A percentile compares a stretch with the other conserved stretches of the same genome.
phyloP scores from a whole-genome alignment of 2,797 vertebrate genomes.

The Cetoscarus ocellatus region DNA sequence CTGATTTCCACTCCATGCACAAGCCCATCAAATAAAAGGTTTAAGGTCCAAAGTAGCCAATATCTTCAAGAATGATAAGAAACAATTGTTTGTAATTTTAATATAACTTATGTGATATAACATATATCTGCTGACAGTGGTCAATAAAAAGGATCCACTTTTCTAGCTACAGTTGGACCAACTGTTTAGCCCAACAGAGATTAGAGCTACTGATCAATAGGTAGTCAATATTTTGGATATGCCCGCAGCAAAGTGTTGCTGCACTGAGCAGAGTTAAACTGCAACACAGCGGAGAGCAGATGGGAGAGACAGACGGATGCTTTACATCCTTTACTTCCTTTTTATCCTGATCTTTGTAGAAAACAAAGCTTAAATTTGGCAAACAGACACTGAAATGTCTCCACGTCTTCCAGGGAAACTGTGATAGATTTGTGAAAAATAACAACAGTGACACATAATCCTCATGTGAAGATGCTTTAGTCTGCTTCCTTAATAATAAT shows the following conservation, averaged over 20 bases:
- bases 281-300: slow-evolving; percentile 9
- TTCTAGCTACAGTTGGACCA: neutral
- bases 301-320: neutral
- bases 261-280: neutral
- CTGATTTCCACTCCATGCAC: too few relatives aligned
- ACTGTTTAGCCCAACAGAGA: neutral
- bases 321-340: neutral
- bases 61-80: too few relatives aligned
- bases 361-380: neutral
- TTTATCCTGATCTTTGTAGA: neutral
- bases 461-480: slow-evolving; percentile 27
- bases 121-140: too few relatives aligned
- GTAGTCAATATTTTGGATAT: neutral
- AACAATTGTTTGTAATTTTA: too few relatives aligned
- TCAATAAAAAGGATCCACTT: too few relatives aligned
- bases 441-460: neutral
- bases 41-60: too few relatives aligned
- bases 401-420: too few relatives aligned
- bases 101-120: too few relatives aligned
- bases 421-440: too few relatives aligned
- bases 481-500: too few relatives aligned
- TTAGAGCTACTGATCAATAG: slow-evolving; percentile 3
- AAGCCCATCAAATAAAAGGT: too few relatives aligned
- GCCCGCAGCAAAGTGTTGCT: neutral
- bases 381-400: neutral